A percentile compares a stretch with the other conserved stretches of the same genome.
phyloP scores from a whole-genome alignment of 2,888 invertebrate species.

The Pristionchus arcanus region DNA sequence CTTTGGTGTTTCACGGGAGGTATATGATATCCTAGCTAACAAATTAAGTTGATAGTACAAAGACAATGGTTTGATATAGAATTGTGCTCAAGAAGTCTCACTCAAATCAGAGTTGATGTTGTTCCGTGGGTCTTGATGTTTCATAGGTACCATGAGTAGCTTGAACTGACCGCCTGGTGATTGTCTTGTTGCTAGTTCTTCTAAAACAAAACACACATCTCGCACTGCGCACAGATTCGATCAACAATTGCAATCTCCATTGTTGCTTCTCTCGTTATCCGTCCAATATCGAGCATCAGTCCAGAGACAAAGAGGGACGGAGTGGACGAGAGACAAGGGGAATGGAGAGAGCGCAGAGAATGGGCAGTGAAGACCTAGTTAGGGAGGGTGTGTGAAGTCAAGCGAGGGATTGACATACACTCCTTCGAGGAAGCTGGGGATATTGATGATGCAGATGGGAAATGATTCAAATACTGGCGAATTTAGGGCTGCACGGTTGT shows the following conservation, averaged over 20 bases:
- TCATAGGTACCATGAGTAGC: not conserved
- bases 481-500: no score
- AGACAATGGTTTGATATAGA: no score
- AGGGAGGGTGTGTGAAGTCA: slow-evolving; percentile 9
- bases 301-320: slow-evolving; percentile 7
- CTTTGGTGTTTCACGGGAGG: no score
- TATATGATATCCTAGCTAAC: no score
- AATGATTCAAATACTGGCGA: not conserved
- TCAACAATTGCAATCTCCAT: not conserved
- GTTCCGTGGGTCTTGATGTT: no score
- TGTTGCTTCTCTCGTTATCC: not conserved
- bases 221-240: not conserved
- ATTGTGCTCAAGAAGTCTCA: no score
- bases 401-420: no score
- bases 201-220: not conserved
- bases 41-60: no score
- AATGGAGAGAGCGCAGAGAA: not conserved
- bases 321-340: not conserved
- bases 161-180: no score
- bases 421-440: no score
- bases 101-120: no score
- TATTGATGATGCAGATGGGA: not conserved
- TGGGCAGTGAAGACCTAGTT: not conserved
- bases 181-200: no score
- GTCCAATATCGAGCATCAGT: not conserved